Evolutionary conservation across 2,113 vertebrate genomes (phyloP).

Genomic region (Pyrgilauda ruficollis): DNA sequence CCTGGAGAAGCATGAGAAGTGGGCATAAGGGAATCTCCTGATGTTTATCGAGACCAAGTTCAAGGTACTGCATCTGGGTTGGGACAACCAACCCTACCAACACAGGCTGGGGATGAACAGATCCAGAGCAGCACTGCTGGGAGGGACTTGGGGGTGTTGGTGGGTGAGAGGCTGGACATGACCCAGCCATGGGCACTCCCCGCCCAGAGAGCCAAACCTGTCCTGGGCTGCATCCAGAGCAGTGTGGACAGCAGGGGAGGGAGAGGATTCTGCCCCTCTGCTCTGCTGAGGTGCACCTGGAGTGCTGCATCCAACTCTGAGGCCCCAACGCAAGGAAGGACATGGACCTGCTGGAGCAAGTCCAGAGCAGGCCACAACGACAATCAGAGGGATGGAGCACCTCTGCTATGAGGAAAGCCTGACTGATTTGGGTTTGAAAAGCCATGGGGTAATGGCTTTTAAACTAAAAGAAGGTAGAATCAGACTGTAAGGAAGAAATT

Average conservation of each 20-base stretch:
- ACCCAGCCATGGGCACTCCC: background rate
- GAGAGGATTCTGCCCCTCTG: background rate
- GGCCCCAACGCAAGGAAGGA: fast-evolving
- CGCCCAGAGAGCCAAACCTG: background rate
- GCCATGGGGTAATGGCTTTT: background rate
- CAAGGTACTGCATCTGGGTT: background rate
- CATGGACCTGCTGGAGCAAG: fast-evolving
- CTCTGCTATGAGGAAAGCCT: background rate
- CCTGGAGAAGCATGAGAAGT: background rate
- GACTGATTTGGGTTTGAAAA: background rate
- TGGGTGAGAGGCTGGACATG: background rate
- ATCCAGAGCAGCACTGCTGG: background rate
- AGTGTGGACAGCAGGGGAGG: fast-evolving
- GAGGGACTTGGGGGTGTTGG: background rate
- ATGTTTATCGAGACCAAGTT: background rate
- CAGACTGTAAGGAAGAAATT: background rate
- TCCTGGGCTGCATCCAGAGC: background rate
- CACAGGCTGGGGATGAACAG: background rate
- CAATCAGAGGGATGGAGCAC: no score
- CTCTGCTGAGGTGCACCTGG: background rate
- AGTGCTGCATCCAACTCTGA: background rate
- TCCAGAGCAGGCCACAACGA: background rate
- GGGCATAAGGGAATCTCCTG: background rate
- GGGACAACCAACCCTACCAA: background rate
- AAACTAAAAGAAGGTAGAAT: background rate